Percentiles rank a stretch among this genome's conserved stretches.
These are phyloP conservation scores for Tachina lurida DNA, from an alignment of 2,888 invertebrate species.

Conservation along the genomic window DNA sequence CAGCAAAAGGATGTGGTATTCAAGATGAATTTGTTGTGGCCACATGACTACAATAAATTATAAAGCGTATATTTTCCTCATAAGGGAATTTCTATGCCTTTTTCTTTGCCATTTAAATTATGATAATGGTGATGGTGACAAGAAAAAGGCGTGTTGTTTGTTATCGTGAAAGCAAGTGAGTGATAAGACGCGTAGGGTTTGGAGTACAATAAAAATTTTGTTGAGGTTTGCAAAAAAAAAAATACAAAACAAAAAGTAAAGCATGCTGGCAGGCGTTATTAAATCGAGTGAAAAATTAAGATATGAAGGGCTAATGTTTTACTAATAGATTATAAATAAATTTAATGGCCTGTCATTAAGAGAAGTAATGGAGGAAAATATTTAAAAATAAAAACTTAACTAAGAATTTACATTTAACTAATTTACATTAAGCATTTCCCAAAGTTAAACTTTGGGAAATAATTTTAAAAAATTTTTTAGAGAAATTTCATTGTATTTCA, in stretches of 20 bases:
- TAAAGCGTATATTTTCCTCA: conserved; percentile 14
- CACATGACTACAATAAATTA: conserved; percentile 35
- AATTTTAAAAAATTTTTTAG: no score
- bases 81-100: background rate
- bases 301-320: background rate
- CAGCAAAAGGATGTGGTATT: conserved; percentile 18
- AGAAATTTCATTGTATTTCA: no score
- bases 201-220: conserved; percentile 2
- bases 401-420: no score
- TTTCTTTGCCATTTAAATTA: background rate
- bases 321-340: conserved; percentile 16
- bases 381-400: no score
- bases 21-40: conserved; percentile 21
- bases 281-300: background rate
- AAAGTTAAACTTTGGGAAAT: no score
- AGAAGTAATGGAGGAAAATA: background rate
- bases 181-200: background rate
- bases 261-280: background rate
- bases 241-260: background rate
- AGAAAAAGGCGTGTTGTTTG: conserved; percentile 25
- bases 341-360: background rate
- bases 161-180: background rate
- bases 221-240: background rate
- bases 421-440: no score
- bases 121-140: conserved; percentile 23